Percentiles rank a stretch among this genome's conserved stretches.
Conservation (phyloP, 2,888 invertebrate species). For the Drosophila nr. perissopoda region DNA sequence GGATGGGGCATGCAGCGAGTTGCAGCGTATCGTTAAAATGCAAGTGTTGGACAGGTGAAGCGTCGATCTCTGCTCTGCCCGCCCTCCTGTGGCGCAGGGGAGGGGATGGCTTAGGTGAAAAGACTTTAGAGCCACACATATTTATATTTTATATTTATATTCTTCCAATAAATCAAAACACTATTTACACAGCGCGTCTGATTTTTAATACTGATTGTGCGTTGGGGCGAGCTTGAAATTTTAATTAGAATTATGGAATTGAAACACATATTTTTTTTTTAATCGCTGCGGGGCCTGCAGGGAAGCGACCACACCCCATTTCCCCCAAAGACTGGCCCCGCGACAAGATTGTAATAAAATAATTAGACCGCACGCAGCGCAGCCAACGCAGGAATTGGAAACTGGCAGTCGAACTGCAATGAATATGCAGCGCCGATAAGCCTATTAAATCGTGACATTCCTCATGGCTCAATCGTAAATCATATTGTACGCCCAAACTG, state of each 20-base stretch:
- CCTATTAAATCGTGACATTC: slow-evolving; percentile 81
- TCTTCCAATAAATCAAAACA: slow-evolving; percentile 69
- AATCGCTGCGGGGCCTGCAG: background rate
- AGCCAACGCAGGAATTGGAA: slow-evolving; percentile 56
- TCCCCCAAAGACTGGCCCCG: slow-evolving; percentile 5
- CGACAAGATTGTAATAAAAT: slow-evolving; percentile 74
- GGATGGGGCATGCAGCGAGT: slow-evolving; percentile 11
- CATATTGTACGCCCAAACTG: slow-evolving; percentile 53
- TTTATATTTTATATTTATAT: slow-evolving; percentile 45
- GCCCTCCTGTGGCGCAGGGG: slow-evolving; percentile 24
- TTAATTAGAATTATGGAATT: slow-evolving; percentile 69
- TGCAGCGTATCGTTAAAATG: slow-evolving; percentile 50
- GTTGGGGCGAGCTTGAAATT: slow-evolving; percentile 54
- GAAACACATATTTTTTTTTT: slow-evolving; percentile 19
- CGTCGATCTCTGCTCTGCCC: slow-evolving; percentile 9
- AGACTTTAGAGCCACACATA: slow-evolving; percentile 59
- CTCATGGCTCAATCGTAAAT: slow-evolving; percentile 80
- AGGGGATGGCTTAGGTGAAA: background rate
- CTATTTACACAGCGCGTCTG: slow-evolving; percentile 34
- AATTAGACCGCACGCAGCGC: slow-evolving; percentile 78
- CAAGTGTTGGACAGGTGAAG: slow-evolving; percentile 67
- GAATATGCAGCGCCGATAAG: slow-evolving; percentile 63
- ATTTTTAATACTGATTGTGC: slow-evolving; percentile 56
- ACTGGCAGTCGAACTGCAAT: slow-evolving; percentile 23
- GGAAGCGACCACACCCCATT: slow-evolving; percentile 30